These are phyloP conservation scores for Ophioderma brevispina DNA, from an alignment of 35 echinoderm and acorn worm species.

Conservation along the genomic window DNA sequence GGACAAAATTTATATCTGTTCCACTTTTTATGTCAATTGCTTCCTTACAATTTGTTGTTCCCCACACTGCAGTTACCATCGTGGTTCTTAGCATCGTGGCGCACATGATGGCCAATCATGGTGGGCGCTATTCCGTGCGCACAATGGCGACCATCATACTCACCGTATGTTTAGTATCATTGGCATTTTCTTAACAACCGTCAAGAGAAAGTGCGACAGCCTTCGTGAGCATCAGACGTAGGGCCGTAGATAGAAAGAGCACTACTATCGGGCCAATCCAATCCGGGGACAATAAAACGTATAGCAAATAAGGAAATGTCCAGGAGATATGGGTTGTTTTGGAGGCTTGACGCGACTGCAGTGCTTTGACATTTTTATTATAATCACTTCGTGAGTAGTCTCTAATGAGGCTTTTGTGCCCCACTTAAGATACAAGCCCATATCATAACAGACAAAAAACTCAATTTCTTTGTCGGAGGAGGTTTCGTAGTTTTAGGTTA, in stretches of 20 bases:
- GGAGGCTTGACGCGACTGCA: neutral
- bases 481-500: too few species aligned
- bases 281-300: neutral
- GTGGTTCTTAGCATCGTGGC: too few species aligned
- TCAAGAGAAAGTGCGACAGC: neutral
- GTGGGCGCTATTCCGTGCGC: neutral
- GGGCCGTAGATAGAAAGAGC: neutral
- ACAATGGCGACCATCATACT: neutral
- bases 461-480: too few species aligned
- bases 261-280: neutral
- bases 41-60: too few species aligned
- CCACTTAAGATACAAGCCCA: too few species aligned
- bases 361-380: neutral
- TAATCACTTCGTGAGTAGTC: neutral
- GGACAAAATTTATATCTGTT: too few species aligned
- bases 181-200: neutral
- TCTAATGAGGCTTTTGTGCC: too few species aligned
- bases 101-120: neutral
- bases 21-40: too few species aligned
- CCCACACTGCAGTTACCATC: too few species aligned
- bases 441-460: too few species aligned
- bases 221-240: constrained; percentile 2
- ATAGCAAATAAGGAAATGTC: neutral
- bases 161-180: neutral
- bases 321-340: neutral